Conservation (phyloP, 2,797 vertebrate species). For the Lepilemur ruficaudatus region DNA sequence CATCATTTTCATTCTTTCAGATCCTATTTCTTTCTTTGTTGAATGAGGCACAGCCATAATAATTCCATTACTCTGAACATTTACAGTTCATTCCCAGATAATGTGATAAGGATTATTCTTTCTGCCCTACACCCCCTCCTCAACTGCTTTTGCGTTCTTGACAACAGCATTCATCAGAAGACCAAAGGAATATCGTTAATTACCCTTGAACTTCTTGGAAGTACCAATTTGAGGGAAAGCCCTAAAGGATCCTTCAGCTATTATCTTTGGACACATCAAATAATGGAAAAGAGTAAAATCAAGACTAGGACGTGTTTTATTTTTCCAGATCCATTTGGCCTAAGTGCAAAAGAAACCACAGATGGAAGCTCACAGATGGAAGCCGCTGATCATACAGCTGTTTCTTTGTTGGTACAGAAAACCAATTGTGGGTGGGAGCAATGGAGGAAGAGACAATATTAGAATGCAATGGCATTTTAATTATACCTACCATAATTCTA, state of each 20-base stretch:
- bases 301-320: conserved; percentile 32
- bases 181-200: neutral
- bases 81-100: neutral
- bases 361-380: conserved; percentile 63
- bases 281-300: conserved; percentile 50
- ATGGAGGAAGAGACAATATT: conserved; percentile 58
- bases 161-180: conserved; percentile 9
- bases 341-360: conserved; percentile 16
- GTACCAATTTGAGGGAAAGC: neutral
- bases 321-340: conserved; percentile 50
- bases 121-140: neutral
- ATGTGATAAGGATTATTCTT: neutral
- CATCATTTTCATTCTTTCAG: neutral
- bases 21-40: neutral
- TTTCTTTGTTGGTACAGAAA: conserved; percentile 71
- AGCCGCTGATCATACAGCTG: conserved; percentile 62
- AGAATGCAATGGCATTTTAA: conserved; percentile 71
- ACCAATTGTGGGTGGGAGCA: conserved; percentile 50
- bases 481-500: conserved; percentile 70
- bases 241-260: neutral
- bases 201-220: conserved; percentile 34
- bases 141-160: conserved; percentile 22
- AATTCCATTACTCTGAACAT: neutral
- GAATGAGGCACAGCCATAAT: neutral
- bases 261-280: conserved; percentile 28